Evolutionary conservation across 1,140 invertebrate species (phyloP).

Genomic region (Uloborus diversus): DNA sequence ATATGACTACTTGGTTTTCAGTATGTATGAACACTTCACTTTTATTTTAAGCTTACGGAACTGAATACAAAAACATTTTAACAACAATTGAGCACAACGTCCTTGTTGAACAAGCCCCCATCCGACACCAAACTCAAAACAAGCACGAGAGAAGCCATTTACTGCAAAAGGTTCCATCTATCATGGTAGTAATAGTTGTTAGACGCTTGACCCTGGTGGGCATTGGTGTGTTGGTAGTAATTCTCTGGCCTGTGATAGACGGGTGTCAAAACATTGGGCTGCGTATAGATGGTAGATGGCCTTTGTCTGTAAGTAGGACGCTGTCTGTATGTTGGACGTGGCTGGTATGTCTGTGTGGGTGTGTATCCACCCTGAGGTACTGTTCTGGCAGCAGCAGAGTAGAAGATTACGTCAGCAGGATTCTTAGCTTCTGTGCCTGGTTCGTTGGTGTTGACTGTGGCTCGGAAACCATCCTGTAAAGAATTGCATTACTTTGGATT

Average conservation of each 20-base stretch:
- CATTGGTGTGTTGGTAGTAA: background rate
- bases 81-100: too few relatives aligned
- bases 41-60: too few relatives aligned
- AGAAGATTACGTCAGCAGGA: slow-evolving; percentile 34
- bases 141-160: too few relatives aligned
- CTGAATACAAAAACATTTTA: too few relatives aligned
- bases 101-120: too few relatives aligned
- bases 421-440: slow-evolving; percentile 33
- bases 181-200: slow-evolving; percentile 15
- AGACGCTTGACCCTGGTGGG: background rate
- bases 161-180: slow-evolving; percentile 11
- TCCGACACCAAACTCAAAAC: too few relatives aligned
- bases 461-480: slow-evolving; percentile 47
- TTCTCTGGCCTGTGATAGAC: background rate
- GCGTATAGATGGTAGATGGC: slow-evolving; percentile 25
- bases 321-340: too few relatives aligned
- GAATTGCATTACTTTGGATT: too few relatives aligned
- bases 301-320: slow-evolving; percentile 12
- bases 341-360: background rate
- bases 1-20: too few relatives aligned
- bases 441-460: slow-evolving; percentile 52
- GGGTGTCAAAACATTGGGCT: slow-evolving; percentile 4
- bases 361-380: too few relatives aligned
- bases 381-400: slow-evolving; percentile 10
- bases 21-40: too few relatives aligned